phyloP scores from a whole-genome alignment of 2,888 invertebrate genomes.

The Therioaphis trifolii region DNA sequence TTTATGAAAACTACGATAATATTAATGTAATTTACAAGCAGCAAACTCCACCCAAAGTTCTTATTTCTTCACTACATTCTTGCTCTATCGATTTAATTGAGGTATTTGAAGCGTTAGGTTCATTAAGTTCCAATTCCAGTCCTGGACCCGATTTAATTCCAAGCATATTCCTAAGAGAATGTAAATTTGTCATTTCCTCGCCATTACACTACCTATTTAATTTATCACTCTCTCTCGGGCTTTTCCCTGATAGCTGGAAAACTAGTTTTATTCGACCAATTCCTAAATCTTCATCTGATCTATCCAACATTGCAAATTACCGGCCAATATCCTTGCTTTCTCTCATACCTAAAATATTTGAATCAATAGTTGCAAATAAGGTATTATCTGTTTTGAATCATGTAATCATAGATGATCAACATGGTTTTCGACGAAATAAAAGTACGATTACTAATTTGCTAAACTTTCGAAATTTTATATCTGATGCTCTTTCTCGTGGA shows the following conservation, averaged over 20 bases:
- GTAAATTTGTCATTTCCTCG: not conserved
- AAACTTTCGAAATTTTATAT: no score
- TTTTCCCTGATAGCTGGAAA: no score
- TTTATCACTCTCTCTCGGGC: no score
- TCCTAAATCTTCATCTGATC: slow-evolving; percentile 1
- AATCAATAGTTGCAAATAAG: slow-evolving; percentile 17
- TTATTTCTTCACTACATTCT: not conserved
- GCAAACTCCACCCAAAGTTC: slow-evolving; percentile 1
- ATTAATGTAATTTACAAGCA: not conserved
- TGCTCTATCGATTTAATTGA: not conserved
- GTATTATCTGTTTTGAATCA: no score
- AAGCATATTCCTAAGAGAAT: no score
- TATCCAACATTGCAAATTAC: slow-evolving; percentile 10
- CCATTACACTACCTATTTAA: not conserved
- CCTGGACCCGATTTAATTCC: no score
- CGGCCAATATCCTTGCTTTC: not conserved
- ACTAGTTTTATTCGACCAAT: slow-evolving; percentile 7
- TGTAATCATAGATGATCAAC: no score
- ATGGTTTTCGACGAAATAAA: no score
- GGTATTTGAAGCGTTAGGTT: no score
- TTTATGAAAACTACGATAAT: slow-evolving; percentile 18
- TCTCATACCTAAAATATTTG: slow-evolving; percentile 16
- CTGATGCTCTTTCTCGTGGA: no score
- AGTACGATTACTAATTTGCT: no score
- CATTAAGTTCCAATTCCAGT: no score